These are phyloP conservation scores for Numenius phaeopus DNA, from an alignment of 2,797 vertebrate species.

Conservation along the genomic window DNA sequence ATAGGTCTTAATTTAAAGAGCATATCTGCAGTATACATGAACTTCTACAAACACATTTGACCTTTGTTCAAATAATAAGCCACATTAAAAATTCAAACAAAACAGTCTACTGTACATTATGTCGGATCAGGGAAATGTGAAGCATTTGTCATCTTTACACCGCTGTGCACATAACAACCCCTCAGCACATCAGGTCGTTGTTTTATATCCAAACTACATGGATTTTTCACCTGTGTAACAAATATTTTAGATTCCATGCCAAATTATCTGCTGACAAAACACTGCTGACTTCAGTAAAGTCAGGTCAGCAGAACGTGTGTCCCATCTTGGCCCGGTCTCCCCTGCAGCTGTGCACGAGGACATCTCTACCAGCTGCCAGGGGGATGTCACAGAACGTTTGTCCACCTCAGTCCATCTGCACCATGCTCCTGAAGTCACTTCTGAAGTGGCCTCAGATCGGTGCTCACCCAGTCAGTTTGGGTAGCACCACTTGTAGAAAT, in stretches of 20 bases:
- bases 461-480: neutral
- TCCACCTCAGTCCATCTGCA: neutral
- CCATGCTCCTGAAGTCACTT: neutral
- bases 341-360: neutral
- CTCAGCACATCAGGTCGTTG: neutral
- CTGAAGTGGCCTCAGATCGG: neutral
- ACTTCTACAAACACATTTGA: neutral
- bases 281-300: neutral
- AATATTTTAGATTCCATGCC: neutral
- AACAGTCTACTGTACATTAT: neutral
- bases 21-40: neutral
- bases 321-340: neutral
- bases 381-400: neutral
- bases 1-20: neutral
- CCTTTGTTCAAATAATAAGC: constrained; percentile 12
- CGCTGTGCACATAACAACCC: neutral
- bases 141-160: neutral
- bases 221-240: neutral
- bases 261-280: neutral
- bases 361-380: neutral
- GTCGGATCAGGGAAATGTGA: neutral
- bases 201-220: neutral
- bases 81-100: constrained; percentile 9
- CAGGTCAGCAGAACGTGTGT: neutral
- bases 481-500: neutral